Base-by-base conservation (phyloP, 2,888 invertebrate genomes). In the Xanthia togata region DNA sequence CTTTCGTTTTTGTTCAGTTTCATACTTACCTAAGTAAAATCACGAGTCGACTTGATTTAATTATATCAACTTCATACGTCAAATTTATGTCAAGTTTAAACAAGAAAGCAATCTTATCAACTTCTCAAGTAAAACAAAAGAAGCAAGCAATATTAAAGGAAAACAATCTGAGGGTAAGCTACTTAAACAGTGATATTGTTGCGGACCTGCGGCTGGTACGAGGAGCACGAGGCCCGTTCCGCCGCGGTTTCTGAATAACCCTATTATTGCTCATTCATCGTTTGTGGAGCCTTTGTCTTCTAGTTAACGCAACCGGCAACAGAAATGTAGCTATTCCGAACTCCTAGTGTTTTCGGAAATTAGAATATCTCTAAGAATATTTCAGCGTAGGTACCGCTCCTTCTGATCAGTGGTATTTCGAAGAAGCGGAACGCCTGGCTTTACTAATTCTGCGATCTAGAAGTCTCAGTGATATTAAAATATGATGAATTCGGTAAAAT, bases 251-350 rank as follows among this genome's bases (percentile, higher is more conserved):
- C 76, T 81, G 67, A 87, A 85, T 78, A 87, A 83, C 81, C 72
- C 81, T 85, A 87, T 89, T 89, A 89, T 87, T 84, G 89, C 88
- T 91, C 89, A 88, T 89, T 88, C 85, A 84, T 85, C 79, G 85
- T 88, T 85, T 86, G 79, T 82, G 84, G 81, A 82, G 84, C 85
- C 81, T 87, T 90, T 89, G 90, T 91, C 87, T 89, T 81, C 85
- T 85, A 83, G 86, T 89, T 90, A 90, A 89, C 87, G 82, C 79
- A 85, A 78, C 77, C 20, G 35, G 20, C 35, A 57, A 85, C 80
- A 80, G 74, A 82, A 71, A 84, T 78, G 72, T 87, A 79, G 76
- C 78, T 83, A 79, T 79, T 78, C 70, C 75, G 65, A 71, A 65
- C 38, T 26, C 53, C 12, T 81, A 77, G 72, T n/a, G 14, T 38